Evolutionary conservation across 2,888 invertebrate species (phyloP), one percentile per base, ranked within the genome.

Genomic region (Ephialtes manifestator): DNA sequence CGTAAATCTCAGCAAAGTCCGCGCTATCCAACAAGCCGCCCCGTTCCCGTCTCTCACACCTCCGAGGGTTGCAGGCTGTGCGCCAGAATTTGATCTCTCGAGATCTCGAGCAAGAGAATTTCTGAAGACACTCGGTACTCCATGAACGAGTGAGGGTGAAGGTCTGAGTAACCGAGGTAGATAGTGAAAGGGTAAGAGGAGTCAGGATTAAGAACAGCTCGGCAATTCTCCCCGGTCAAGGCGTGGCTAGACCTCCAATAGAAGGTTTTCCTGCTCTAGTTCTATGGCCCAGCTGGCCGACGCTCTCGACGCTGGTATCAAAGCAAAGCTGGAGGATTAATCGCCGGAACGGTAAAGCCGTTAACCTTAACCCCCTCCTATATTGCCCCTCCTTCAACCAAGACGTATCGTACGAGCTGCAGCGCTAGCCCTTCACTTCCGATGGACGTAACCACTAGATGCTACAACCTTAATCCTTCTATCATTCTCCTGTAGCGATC

Each of bases 241-340:
- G 89, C 65, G 65, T 55, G 82, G 86, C 86, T 80, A 82, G 20
- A 48, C 85, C 87, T 83, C 88, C 74, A 18, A 18, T 28, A 15
- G 60, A 76, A 82, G 79, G 82, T 82, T 78, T 82, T 85, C 76
- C 75, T 53, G 75, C 58, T 65, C 78, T 53, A 55, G 53, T 74
- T 65, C 55, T 63, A 65, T 43, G 74, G 63, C 65, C 82, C 82
- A 67, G 82, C 82, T 72, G 78, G 72, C 28, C 58, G n/a, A 24
- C 53, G 65, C 85, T 85, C 76, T 76, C 55, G 79, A 78, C 81
- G 79, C 85, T 71, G 63, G 75, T 82, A 85, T 85, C 79, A 87
- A 81, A 70, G 81, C 80, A 72, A 83, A 87, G 74, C 74, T 79
- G 82, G 86, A 88, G 90, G 90, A 90, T 90, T 90, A 90, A 90